Percentiles rank a stretch among this genome's conserved stretches.
phyloP scores from a whole-genome alignment of 2,888 invertebrate species.

The Myopa testacea region DNA sequence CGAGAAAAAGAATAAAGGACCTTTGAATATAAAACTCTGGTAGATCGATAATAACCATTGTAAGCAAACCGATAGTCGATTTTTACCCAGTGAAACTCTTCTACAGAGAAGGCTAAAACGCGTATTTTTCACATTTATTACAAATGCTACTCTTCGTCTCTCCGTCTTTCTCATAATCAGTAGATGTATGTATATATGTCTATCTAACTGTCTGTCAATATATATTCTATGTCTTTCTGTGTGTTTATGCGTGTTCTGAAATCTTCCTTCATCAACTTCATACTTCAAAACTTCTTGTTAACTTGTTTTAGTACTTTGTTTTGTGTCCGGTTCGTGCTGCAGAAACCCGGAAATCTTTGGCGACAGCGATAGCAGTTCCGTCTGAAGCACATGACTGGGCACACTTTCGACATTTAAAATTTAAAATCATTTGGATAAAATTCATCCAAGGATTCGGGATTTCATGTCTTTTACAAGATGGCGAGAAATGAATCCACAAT shows the following conservation, averaged over 20 bases:
- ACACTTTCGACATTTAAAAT: constrained; percentile 2
- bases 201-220: neutral
- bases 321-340: neutral
- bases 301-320: neutral
- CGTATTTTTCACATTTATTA: neutral
- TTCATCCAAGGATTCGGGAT: neutral
- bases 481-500: no score
- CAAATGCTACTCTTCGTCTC: neutral
- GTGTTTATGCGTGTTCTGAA: neutral
- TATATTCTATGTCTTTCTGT: neutral
- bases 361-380: neutral
- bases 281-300: neutral
- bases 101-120: no score
- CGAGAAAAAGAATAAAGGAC: no score
- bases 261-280: constrained; percentile 3
- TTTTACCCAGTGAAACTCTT: no score
- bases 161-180: neutral
- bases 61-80: no score
- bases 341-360: constrained; percentile 2
- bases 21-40: no score
- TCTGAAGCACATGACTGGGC: neutral
- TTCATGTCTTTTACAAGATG: no score
- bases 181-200: constrained; percentile 3
- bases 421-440: neutral
- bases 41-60: no score